These are phyloP conservation scores for Eustalomyia histrio DNA, from an alignment of 2,888 invertebrate species.

Conservation along the genomic window DNA sequence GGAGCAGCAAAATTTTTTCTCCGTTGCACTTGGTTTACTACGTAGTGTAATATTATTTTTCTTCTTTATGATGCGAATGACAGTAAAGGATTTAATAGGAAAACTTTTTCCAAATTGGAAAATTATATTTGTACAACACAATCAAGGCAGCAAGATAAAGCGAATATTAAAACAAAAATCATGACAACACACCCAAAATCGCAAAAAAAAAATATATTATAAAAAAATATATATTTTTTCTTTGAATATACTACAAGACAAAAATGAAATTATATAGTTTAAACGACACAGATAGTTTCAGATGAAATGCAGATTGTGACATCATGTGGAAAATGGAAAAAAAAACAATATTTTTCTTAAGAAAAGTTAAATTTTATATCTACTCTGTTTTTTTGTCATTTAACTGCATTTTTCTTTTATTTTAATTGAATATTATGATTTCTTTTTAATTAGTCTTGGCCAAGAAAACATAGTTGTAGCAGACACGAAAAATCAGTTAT, in stretches of 20 bases:
- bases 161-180: conserved; percentile 47
- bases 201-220: conserved; percentile 15
- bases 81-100: conserved; percentile 69
- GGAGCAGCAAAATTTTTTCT: conserved; percentile 29
- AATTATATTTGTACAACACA: conserved; percentile 68
- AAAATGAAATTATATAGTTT: conserved; percentile 53
- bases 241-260: conserved; percentile 34
- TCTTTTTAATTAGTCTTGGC: no score
- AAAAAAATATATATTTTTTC: conserved; percentile 18
- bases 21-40: not conserved
- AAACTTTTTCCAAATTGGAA: conserved; percentile 68
- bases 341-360: not conserved
- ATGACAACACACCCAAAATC: conserved; percentile 12
- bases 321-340: conserved; percentile 55
- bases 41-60: not conserved
- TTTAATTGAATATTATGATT: no score
- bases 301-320: conserved; percentile 57
- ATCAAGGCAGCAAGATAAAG: conserved; percentile 37
- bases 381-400: no score
- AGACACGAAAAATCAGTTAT: no score
- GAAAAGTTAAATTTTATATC: not conserved
- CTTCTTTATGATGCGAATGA: conserved; percentile 68
- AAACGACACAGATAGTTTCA: conserved; percentile 52
- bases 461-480: no score
- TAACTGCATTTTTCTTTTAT: no score